These are phyloP conservation scores for Cecropterus lyciades DNA, from an alignment of 1,140 invertebrate species.

Conservation along the genomic window DNA sequence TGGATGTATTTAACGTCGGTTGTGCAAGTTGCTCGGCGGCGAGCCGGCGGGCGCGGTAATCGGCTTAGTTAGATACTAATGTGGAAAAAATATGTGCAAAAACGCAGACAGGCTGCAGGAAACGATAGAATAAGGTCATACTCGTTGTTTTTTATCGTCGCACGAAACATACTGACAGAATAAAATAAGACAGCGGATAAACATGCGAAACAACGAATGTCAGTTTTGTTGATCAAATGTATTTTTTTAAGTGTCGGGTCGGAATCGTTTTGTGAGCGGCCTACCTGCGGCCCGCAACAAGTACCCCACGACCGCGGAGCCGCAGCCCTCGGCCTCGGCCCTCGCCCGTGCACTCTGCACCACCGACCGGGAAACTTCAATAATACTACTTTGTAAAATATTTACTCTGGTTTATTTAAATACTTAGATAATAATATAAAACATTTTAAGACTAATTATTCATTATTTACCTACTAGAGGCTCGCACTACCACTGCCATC, in stretches of 20 bases:
- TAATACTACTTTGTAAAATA: conserved; percentile 76
- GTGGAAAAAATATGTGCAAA: conserved; percentile 25
- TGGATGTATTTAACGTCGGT: conserved; percentile 9
- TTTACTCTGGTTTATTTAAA: conserved; percentile 81
- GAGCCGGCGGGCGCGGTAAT: conserved; percentile 5
- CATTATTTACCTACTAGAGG: conserved; percentile 70
- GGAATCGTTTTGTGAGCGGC: conserved; percentile 22
- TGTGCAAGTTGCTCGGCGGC: conserved; percentile 12
- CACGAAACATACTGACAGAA: conserved; percentile 31
- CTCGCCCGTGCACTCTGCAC: conserved; percentile 14
- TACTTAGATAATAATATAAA: conserved; percentile 81
- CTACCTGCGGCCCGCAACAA: conserved; percentile 35
- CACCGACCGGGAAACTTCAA: conserved; percentile 61
- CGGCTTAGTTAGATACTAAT: conserved; percentile 12
- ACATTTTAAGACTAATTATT: conserved; percentile 77
- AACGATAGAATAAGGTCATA: conserved; percentile 39
- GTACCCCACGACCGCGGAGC: conserved; percentile 6
- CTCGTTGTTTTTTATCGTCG: conserved; percentile 22
- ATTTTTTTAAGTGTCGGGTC: conserved; percentile 31
- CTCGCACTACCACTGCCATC: conserved; percentile 61
- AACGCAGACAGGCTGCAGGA: conserved; percentile 28
- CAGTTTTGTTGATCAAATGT: conserved; percentile 38
- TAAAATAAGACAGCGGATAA: conserved; percentile 37
- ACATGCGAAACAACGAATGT: conserved; percentile 42
- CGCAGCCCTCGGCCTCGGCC: conserved; percentile 8